Base-by-base conservation (phyloP, 2,797 vertebrate species). In the Sarcophilus harrisii region DNA sequence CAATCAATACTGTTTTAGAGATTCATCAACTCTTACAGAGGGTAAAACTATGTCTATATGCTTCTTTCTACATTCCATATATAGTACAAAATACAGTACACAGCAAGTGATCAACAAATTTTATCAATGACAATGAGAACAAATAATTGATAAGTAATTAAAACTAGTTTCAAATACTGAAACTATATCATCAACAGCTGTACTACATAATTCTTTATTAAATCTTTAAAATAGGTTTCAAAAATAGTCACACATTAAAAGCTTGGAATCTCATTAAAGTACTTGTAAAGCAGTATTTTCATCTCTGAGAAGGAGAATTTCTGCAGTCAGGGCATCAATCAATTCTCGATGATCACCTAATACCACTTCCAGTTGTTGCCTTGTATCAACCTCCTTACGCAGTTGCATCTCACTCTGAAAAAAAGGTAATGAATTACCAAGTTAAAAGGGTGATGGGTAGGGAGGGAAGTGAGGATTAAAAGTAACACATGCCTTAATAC, bases 261-360 rank as follows among this genome's bases (percentile, higher is more conserved):
- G 12, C 6, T 49, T 58, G 58, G 28, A 14, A 90, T n/a, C 49
- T 92, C 49, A 90, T 90, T 21, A 62, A 14, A 95, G 91, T 98
- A 99, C 99, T 99, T 99, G 99, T 66, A 99, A 57, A 91, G 97
- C 6, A 9, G 96, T 45, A 13, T 98, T 98, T 96, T 99, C 99
- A 94, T 99, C 99, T 98, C 99, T 99, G 58, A 99, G 98, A 58
- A 98, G 96, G 96, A 99, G 98, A n/a, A 99, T 98, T 98, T 99
- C 99, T 57, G 99, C 99, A 49, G 99, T 99, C 92, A 99, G 98
- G 92, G 99, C 99, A 96, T 99, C 99, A 30, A 99, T 99, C 95
- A 99, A 98, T 45, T 98, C 98, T 93, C 98, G 99, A 92, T 99
- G 99, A 94, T 99, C 99, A 49, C 91, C 98, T 97, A 99, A 62